Evolutionary conservation across 2,888 invertebrate species (phyloP).

Genomic region (Dryadula phaetusa): DNA sequence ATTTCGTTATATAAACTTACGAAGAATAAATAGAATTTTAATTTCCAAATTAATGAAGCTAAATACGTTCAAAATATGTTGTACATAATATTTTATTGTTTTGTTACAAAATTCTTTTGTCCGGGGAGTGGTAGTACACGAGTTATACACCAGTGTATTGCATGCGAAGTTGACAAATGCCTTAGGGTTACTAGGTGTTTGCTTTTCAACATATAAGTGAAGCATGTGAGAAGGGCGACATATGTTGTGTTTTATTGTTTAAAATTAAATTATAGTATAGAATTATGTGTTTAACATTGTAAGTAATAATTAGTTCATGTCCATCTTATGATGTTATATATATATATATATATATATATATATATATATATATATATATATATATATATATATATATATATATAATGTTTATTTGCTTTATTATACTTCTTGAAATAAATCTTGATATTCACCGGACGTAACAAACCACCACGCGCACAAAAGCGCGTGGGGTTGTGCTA

Average conservation of each 20-base stretch:
- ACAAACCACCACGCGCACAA: no score
- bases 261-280: neutral
- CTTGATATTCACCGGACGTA: no score
- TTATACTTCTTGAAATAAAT: no score
- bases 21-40: neutral
- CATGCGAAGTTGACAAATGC: constrained; percentile 69
- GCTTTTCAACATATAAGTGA: constrained; percentile 54
- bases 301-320: neutral
- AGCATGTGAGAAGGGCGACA: constrained; percentile 33
- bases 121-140: constrained; percentile 36
- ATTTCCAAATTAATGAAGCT: neutral
- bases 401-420: no score
- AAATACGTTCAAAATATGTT: neutral
- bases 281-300: neutral
- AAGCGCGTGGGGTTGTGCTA: no score
- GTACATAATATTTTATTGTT: constrained; percentile 19
- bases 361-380: no score
- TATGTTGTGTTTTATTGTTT: constrained; percentile 43
- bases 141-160: constrained; percentile 39
- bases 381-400: no score
- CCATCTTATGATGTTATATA: no score
- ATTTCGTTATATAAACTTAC: no score
- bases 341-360: no score
- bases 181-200: constrained; percentile 59
- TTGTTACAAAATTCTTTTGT: constrained; percentile 36